These are phyloP conservation scores for Neosalanx taihuensis DNA, from an alignment of 2,797 vertebrate genomes.

Conservation along the genomic window DNA sequence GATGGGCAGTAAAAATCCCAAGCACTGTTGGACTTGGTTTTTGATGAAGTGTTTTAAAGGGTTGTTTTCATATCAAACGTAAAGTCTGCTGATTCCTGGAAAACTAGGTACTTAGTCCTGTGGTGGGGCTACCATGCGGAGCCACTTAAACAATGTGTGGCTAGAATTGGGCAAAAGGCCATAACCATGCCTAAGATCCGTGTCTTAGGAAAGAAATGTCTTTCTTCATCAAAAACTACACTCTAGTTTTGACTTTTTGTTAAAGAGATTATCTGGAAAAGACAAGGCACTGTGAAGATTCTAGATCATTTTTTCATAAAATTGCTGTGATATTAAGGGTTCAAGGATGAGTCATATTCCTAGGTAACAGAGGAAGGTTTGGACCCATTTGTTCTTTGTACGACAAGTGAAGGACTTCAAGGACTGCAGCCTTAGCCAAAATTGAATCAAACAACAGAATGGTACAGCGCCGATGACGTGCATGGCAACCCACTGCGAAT, in stretches of 20 bases:
- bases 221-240: background rate
- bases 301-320: background rate
- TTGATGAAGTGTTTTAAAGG: constrained; percentile 2
- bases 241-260: background rate
- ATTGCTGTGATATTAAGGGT: background rate
- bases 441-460: constrained; percentile 33
- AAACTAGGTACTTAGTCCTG: constrained; percentile 15
- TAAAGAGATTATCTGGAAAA: background rate
- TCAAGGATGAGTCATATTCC: too few species aligned
- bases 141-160: constrained; percentile 18
- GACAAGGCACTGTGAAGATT: background rate
- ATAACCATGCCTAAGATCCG: background rate
- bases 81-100: constrained; percentile 15
- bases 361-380: too few species aligned
- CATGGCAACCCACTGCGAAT: constrained; percentile 30
- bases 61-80: background rate
- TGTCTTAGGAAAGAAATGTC: background rate
- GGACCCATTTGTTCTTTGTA: background rate
- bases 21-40: background rate
- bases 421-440: constrained; percentile 37
- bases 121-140: constrained; percentile 12
- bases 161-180: constrained; percentile 13
- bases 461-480: constrained; percentile 12
- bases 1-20: constrained; percentile 17
- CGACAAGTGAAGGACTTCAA: constrained; percentile 1